These are phyloP conservation scores for Pardosa pseudoannulata DNA, from an alignment of 2,888 invertebrate species.

Conservation along the genomic window DNA sequence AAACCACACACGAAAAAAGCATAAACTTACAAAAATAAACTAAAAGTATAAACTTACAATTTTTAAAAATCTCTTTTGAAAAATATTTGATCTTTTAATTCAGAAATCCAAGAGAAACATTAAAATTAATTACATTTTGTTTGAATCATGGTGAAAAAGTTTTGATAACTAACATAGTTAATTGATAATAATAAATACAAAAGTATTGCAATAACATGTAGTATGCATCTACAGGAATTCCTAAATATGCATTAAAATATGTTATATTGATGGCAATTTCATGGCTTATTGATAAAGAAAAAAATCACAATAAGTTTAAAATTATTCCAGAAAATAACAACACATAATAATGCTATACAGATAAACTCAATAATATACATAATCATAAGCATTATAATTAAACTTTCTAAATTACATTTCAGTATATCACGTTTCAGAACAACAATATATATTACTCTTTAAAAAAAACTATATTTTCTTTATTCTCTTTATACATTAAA, in stretches of 20 bases:
- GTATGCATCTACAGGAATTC: not conserved
- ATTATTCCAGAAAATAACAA: conserved; percentile 10
- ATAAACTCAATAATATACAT: conserved; percentile 10
- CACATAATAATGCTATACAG: conserved; percentile 19
- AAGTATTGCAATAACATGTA: not conserved
- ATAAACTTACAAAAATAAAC: too few species aligned
- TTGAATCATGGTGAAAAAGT: too few species aligned
- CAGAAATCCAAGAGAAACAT: too few species aligned
- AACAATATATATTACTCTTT: conserved; percentile 46
- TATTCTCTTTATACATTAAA: not conserved
- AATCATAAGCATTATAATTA: conserved; percentile 47
- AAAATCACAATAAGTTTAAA: conserved; percentile 12
- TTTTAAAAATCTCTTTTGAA: too few species aligned
- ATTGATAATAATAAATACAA: too few species aligned
- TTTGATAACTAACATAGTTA: too few species aligned
- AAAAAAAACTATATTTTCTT: conserved; percentile 16
- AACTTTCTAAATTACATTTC: conserved; percentile 63
- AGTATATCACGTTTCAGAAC: conserved; percentile 47
- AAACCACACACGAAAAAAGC: too few species aligned
- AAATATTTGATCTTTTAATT: too few species aligned
- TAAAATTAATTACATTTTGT: too few species aligned
- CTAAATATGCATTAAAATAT: not conserved
- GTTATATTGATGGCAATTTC: conserved; percentile 11
- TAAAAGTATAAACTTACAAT: too few species aligned
- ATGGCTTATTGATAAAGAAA: not conserved